Conservation (phyloP, 1,140 invertebrate species). For the Palaemon carinicauda region DNA sequence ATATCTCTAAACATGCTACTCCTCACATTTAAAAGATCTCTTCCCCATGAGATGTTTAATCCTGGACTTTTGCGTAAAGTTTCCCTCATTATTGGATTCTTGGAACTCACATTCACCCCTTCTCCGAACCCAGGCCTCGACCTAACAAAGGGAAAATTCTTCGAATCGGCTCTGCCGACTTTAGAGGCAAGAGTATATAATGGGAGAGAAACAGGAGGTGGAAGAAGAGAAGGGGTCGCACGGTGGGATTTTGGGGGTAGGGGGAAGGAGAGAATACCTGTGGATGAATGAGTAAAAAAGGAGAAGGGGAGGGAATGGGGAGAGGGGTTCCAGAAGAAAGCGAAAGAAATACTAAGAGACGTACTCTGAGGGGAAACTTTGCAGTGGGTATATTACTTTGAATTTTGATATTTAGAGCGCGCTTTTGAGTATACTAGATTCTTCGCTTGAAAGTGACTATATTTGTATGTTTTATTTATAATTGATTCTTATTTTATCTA, state of each 20-base stretch:
- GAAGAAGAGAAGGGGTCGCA: neutral
- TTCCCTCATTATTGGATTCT: slow-evolving; percentile 18
- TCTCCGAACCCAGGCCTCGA: neutral
- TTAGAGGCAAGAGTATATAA: neutral
- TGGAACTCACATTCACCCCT: neutral
- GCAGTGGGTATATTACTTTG: no score
- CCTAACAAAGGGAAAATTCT: slow-evolving; percentile 13
- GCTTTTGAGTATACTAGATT: no score
- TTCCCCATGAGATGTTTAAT: slow-evolving; percentile 6
- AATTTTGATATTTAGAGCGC: no score
- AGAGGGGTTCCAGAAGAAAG: neutral
- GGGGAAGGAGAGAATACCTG: neutral
- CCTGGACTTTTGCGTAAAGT: neutral
- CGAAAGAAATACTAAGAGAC: no score
- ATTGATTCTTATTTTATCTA: no score
- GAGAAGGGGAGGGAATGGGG: neutral
- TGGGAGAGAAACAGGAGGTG: neutral
- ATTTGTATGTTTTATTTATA: no score
- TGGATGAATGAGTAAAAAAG: neutral
- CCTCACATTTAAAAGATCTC: no score
- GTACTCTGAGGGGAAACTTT: no score
- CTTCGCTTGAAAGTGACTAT: no score
- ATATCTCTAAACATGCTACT: no score
- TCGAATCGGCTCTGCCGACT: neutral
- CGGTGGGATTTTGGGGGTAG: neutral